These are phyloP conservation scores for Strix occidentalis DNA, from an alignment of 2,797 vertebrate species.

Conservation along the genomic window DNA sequence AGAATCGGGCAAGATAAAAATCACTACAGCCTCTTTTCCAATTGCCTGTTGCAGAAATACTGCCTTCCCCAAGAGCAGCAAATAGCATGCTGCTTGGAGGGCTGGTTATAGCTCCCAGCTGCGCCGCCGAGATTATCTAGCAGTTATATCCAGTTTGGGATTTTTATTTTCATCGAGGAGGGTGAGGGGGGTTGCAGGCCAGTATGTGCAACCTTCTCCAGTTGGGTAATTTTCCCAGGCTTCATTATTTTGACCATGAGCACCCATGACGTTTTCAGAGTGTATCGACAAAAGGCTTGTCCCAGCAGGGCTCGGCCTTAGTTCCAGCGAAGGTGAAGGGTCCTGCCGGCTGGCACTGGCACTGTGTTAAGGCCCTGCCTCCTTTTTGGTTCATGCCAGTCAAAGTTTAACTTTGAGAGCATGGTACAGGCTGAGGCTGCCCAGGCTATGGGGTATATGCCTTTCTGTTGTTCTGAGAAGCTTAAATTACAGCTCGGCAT, in stretches of 20 bases:
- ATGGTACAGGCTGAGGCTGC: not conserved
- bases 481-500: not conserved
- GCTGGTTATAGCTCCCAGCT: slow-evolving; percentile 34
- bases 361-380: not conserved
- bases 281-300: not conserved
- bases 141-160: slow-evolving; percentile 7
- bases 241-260: not conserved
- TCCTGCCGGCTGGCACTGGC: not conserved
- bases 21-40: not conserved
- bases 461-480: not conserved
- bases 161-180: slow-evolving; percentile 27
- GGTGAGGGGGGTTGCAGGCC: not conserved
- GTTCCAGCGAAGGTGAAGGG: not conserved
- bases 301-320: not conserved
- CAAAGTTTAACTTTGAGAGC: not conserved
- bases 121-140: not conserved
- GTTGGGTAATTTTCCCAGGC: not conserved
- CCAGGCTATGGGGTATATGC: accelerated
- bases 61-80: not conserved
- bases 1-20: not conserved
- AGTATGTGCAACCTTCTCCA: not conserved
- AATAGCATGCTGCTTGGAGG: not conserved
- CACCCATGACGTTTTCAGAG: not conserved
- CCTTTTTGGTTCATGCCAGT: not conserved
- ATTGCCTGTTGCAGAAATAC: not conserved